Evolutionary conservation across 2,113 vertebrate genomes (phyloP).

Genomic region (Salvelinus sp.): DNA sequence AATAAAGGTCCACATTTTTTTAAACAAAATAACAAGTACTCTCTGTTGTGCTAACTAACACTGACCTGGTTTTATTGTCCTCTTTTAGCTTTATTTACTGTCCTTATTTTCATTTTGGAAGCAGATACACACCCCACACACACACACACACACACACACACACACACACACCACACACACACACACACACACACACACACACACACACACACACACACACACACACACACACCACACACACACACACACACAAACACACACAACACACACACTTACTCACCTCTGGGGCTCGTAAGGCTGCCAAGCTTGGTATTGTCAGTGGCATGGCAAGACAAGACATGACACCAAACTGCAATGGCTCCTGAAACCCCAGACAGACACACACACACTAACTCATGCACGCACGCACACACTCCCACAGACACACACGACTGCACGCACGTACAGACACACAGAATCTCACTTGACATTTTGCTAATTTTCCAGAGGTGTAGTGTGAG

Average conservation of each 20-base stretch:
- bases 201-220: not conserved
- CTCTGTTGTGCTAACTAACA: not conserved
- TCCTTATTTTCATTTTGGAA: not conserved
- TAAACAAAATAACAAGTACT: too few species aligned
- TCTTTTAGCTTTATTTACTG: not conserved
- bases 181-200: not conserved
- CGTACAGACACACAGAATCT: not conserved
- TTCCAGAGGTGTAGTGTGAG: not conserved
- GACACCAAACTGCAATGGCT: slow-evolving; percentile 3
- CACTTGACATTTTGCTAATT: slow-evolving; percentile 39
- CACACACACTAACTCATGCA: not conserved
- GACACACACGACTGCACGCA: not conserved
- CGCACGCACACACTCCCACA: too few species aligned
- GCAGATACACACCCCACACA: not conserved
- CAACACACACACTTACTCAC: too few species aligned
- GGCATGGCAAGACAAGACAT: not conserved
- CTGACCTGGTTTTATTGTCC: not conserved
- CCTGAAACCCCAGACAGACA: slow-evolving; percentile 3
- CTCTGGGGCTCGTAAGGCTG: not conserved
- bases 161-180: not conserved
- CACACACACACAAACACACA: too few species aligned
- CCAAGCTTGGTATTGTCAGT: not conserved
- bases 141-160: too few species aligned
- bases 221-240: not conserved
- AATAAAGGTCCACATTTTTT: too few species aligned